These are phyloP conservation scores for Agapornis canus DNA, from an alignment of 2,797 vertebrate species.

Conservation along the genomic window DNA sequence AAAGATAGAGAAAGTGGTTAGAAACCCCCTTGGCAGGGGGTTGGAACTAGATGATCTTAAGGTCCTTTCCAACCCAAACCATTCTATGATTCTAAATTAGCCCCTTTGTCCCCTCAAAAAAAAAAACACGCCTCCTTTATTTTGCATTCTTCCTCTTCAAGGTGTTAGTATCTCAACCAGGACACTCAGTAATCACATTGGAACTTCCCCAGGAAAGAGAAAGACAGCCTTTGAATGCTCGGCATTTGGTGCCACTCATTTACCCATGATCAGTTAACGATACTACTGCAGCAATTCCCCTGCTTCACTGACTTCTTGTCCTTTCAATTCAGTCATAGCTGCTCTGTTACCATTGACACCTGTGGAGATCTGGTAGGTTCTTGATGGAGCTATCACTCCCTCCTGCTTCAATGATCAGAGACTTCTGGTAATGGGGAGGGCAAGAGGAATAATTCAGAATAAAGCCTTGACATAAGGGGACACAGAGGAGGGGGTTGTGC, in stretches of 20 bases:
- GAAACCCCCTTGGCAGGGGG: neutral
- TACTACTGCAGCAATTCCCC: neutral
- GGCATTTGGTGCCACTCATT: neutral
- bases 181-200: neutral
- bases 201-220: constrained; percentile 20
- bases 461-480: neutral
- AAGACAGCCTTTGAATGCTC: neutral
- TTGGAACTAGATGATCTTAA: neutral
- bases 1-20: neutral
- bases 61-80: neutral
- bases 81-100: neutral
- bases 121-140: neutral
- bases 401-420: neutral
- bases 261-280: neutral
- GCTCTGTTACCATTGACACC: neutral
- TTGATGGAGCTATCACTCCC: neutral
- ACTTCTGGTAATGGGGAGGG: neutral
- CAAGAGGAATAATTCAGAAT: neutral
- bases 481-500: neutral
- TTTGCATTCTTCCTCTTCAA: neutral
- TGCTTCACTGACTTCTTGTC: neutral
- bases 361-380: neutral
- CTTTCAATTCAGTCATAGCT: neutral
- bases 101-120: neutral
- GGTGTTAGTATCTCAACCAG: neutral